phyloP scores from a whole-genome alignment of 2,888 invertebrate genomes.

The Macrosoma leucophasiata region DNA sequence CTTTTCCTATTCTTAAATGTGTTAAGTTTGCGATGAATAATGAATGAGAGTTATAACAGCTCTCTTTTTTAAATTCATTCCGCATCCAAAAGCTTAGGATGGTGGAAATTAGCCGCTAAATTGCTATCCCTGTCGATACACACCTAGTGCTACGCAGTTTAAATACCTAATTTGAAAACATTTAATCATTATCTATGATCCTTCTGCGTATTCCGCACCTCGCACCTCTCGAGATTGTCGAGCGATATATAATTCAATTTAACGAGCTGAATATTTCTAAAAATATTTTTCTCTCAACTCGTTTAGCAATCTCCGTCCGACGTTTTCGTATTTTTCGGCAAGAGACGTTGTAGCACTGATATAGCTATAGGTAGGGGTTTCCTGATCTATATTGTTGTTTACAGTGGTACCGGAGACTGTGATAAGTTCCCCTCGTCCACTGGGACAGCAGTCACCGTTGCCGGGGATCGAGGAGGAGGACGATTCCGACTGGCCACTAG shows the following conservation, averaged over 20 bases:
- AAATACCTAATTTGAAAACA: conserved; percentile 49
- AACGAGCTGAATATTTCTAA: conserved; percentile 22
- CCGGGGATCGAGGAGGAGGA: conserved; percentile 91
- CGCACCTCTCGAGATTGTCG: conserved; percentile 2
- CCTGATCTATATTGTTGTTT: conserved; percentile 41
- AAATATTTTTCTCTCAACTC: conserved; percentile 29
- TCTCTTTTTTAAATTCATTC: no score
- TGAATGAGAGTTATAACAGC: no score
- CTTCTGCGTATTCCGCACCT: no score
- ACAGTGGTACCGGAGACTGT: conserved; percentile 72
- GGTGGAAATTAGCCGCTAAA: conserved; percentile 38
- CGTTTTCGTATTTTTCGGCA: conserved; percentile 6
- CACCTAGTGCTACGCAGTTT: conserved; percentile 32
- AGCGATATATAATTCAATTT: conserved; percentile 6
- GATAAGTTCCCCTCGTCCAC: conserved; percentile 73
- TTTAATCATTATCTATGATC: no score
- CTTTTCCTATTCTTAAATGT: no score
- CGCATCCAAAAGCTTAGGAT: no score
- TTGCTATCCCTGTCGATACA: conserved; percentile 16
- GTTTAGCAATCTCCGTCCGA: conserved; percentile 34
- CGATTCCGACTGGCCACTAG: conserved; percentile 77
- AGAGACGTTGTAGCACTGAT: conserved; percentile 5
- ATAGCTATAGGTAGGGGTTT: conserved; percentile 9
- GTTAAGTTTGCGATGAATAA: no score
- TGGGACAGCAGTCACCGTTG: conserved; percentile 82